Conservation (phyloP, 2,797 vertebrate species). For the Malurus splendens region DNA sequence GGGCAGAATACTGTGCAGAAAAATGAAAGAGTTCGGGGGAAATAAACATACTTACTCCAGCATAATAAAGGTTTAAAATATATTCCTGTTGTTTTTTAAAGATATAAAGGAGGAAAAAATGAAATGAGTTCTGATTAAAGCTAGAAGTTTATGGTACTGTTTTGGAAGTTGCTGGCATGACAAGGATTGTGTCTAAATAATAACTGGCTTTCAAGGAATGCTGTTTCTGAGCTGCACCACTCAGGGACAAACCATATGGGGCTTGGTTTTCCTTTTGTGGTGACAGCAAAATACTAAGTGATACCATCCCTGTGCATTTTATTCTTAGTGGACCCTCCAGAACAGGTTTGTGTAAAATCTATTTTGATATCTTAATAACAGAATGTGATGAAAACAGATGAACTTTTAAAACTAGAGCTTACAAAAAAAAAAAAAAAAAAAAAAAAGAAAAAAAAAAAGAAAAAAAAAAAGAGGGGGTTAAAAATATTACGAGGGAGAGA, state of each 20-base stretch:
- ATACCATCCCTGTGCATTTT: background rate
- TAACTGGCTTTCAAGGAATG: background rate
- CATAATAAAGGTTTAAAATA: background rate
- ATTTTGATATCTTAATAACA: background rate
- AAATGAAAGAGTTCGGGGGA: background rate
- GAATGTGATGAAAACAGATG: background rate
- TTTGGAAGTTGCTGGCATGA: background rate
- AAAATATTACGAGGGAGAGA: background rate
- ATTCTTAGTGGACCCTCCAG: background rate
- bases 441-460: background rate
- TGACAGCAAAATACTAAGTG: background rate
- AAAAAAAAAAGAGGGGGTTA: background rate
- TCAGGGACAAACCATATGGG: background rate
- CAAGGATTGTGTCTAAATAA: background rate
- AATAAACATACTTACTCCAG: background rate
- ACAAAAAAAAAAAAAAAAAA: background rate
- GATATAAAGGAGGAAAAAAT: background rate
- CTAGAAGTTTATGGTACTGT: background rate
- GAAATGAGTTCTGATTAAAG: background rate
- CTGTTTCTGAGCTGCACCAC: background rate
- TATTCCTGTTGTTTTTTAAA: background rate
- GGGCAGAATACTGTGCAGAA: background rate
- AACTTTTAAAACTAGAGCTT: background rate
- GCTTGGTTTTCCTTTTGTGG: background rate
- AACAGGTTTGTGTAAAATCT: background rate